Conservation (phyloP, 2,113 vertebrate genomes). For the Rhipidura dahli region DNA sequence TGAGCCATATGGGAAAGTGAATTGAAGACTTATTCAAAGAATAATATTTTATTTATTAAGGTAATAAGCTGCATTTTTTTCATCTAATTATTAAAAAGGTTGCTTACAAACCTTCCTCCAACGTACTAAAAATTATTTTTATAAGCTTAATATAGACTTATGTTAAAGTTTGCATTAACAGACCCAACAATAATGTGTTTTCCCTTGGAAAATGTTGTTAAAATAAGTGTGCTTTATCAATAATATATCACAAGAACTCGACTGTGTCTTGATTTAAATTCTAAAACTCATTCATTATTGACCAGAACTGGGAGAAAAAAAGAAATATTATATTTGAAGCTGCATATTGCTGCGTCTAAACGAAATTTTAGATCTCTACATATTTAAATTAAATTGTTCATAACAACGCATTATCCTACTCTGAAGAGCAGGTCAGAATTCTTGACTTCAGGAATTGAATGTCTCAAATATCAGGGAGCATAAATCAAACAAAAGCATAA, state of each 20-base stretch:
- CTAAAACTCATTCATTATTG: conserved; percentile 76
- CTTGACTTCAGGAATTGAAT: neutral
- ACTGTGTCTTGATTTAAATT: conserved; percentile 66
- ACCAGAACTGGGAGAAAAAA: conserved; percentile 35
- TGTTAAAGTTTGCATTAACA: conserved; percentile 48
- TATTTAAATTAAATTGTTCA: conserved; percentile 22
- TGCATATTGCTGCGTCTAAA: conserved; percentile 37
- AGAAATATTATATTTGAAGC: conserved; percentile 39
- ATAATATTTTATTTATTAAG: neutral
- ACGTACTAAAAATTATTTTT: neutral
- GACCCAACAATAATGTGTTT: conserved; percentile 61
- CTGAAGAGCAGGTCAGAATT: neutral
- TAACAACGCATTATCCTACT: neutral
- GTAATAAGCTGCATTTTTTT: neutral
- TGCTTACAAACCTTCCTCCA: neutral
- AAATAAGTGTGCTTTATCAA: conserved; percentile 67
- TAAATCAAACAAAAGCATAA: neutral
- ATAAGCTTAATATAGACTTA: conserved; percentile 42
- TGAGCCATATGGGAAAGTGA: neutral
- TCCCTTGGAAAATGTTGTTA: conserved; percentile 63
- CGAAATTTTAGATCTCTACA: neutral
- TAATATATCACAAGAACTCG: conserved; percentile 67
- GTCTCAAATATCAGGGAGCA: neutral
- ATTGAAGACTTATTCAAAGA: neutral
- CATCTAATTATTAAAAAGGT: conserved; percentile 22